Conservation (phyloP, 2,888 invertebrate genomes). For the Omphaloscelis lunosa region DNA sequence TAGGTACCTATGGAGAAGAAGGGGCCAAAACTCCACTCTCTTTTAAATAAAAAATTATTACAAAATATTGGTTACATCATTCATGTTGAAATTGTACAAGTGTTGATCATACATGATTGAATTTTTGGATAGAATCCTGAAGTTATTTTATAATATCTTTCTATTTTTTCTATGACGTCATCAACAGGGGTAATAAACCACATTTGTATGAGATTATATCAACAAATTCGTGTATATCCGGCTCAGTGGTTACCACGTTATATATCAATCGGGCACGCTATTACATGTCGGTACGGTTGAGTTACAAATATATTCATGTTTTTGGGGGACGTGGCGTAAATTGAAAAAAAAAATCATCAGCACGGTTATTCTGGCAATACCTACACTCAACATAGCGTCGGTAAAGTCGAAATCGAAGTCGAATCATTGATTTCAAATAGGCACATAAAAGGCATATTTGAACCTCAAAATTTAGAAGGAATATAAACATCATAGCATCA, state of each 20-base stretch:
- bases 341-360: background rate
- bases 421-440: background rate
- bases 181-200: conserved; percentile 17
- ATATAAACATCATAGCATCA: too few species aligned
- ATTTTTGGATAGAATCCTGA: background rate
- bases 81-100: too few species aligned
- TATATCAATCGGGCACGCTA: conserved; percentile 52
- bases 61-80: too few species aligned
- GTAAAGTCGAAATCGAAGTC: background rate
- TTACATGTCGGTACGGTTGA: conserved; percentile 33
- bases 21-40: too few species aligned
- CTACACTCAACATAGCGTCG: background rate
- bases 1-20: too few species aligned
- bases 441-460: background rate
- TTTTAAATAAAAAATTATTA: too few species aligned
- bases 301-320: conserved; percentile 25
- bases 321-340: background rate
- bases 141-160: too few species aligned
- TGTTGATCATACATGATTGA: background rate
- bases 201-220: conserved; percentile 38
- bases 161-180: background rate
- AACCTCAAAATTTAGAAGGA: background rate
- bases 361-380: background rate
- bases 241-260: conserved; percentile 46
- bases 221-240: conserved; percentile 48